These are phyloP conservation scores for Semibalanus balanoides DNA, from an alignment of 1,140 invertebrate genomes.

Conservation along the genomic window DNA sequence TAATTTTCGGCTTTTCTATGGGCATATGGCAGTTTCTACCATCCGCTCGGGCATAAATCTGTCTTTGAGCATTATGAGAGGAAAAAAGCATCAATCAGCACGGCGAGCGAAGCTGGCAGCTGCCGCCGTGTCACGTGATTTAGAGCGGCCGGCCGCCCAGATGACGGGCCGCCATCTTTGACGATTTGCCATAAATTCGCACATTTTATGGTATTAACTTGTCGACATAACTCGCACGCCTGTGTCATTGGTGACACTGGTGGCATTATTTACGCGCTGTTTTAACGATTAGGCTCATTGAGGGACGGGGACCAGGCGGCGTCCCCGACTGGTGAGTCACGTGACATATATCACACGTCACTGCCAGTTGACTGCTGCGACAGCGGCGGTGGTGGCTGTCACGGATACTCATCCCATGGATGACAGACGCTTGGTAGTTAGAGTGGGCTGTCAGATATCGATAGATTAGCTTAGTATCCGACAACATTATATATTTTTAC, in stretches of 20 bases:
- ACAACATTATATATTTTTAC: too few relatives aligned
- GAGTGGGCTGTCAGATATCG: too few relatives aligned
- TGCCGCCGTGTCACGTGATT: not conserved
- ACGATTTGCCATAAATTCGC: conserved; percentile 2
- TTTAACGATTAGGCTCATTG: not conserved
- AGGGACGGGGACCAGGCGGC: not conserved
- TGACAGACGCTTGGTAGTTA: too few relatives aligned
- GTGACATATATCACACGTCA: not conserved
- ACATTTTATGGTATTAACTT: conserved; percentile 3
- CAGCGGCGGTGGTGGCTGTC: too few relatives aligned
- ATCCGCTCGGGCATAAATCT: not conserved
- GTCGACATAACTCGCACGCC: not conserved
- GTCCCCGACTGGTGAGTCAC: not conserved
- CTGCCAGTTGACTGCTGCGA: too few relatives aligned
- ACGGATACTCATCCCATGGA: too few relatives aligned
- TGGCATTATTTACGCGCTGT: not conserved
- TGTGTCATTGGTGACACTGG: not conserved
- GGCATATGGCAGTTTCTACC: conserved; percentile 1
- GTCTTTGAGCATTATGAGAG: conserved; percentile 2
- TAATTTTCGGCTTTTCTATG: conserved; percentile 1
- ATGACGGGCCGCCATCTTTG: not conserved
- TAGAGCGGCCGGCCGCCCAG: not conserved
- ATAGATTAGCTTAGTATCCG: too few relatives aligned
- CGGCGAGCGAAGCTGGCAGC: not conserved
- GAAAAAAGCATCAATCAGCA: not conserved